Conservation (phyloP, 1,140 invertebrate genomes). For the Papilio helenus region DNA sequence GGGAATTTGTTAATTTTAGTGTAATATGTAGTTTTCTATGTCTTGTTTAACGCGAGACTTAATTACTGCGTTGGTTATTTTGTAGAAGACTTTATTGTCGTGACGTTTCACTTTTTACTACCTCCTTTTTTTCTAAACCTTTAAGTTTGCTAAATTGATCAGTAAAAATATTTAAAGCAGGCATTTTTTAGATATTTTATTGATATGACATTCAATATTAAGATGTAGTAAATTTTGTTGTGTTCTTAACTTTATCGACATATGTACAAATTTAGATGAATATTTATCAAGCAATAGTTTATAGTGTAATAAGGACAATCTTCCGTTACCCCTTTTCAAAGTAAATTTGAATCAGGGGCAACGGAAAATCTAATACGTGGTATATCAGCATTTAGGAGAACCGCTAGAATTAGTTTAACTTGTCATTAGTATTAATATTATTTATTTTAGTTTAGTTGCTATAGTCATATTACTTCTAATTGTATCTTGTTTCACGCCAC, state of each 20-base stretch:
- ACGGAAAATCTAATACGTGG: slow-evolving; percentile 74
- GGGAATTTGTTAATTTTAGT: slow-evolving; percentile 47
- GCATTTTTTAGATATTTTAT: neutral
- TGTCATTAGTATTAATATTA: slow-evolving; percentile 82
- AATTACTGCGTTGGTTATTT: neutral
- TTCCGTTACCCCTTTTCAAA: slow-evolving; percentile 80
- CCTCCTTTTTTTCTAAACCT: neutral
- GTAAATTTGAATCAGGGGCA: slow-evolving; percentile 71
- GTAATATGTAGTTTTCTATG: slow-evolving; percentile 37
- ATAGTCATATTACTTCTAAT: slow-evolving; percentile 70
- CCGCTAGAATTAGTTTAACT: slow-evolving; percentile 79
- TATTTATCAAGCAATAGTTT: slow-evolving; percentile 28
- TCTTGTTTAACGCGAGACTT: neutral
- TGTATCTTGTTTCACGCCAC: slow-evolving; percentile 78
- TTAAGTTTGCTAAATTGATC: neutral
- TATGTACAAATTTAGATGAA: slow-evolving; percentile 24
- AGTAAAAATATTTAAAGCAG: neutral
- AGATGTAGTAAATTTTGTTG: slow-evolving; percentile 18
- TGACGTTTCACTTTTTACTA: neutral
- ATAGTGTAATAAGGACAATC: slow-evolving; percentile 66
- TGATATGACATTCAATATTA: neutral
- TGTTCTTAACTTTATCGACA: slow-evolving; percentile 16
- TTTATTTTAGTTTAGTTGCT: slow-evolving; percentile 77
- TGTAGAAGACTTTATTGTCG: neutral
- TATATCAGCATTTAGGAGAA: slow-evolving; percentile 74